These are phyloP conservation scores for Rotaria macrura DNA, from an alignment of 2,888 invertebrate genomes.

Conservation along the genomic window DNA sequence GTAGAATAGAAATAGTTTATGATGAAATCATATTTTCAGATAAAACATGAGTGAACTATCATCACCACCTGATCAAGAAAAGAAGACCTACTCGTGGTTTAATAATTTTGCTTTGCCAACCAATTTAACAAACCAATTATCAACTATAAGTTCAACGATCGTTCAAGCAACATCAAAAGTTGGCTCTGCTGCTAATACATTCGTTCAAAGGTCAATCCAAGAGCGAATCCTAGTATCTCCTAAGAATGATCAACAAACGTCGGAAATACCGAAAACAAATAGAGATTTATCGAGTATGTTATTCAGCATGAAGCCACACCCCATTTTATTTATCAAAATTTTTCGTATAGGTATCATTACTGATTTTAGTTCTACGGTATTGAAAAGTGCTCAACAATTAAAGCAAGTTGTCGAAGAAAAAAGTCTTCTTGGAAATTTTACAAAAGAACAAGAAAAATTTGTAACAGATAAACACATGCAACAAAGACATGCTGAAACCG, in stretches of 20 bases:
- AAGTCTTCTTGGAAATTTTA: slow-evolving; percentile 87
- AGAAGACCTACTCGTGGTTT: not conserved
- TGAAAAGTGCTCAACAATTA: slow-evolving; percentile 77
- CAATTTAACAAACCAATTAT: not conserved
- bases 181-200: not conserved
- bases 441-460: slow-evolving; percentile 90
- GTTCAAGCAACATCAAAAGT: not conserved
- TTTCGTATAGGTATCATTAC: slow-evolving; percentile 73
- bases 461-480: slow-evolving; percentile 71
- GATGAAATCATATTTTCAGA: not conserved
- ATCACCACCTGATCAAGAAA: not conserved
- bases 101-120: not conserved
- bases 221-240: not conserved
- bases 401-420: slow-evolving; percentile 92
- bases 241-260: not conserved
- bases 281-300: not conserved
- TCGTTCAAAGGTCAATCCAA: not conserved
- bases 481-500: slow-evolving; percentile 46
- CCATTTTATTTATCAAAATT: not conserved
- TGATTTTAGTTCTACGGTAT: slow-evolving; percentile 82
- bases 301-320: too few species aligned
- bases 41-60: not conserved
- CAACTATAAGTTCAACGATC: not conserved
- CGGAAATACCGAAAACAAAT: not conserved
- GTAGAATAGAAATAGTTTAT: not conserved